Evolutionary conservation across 1,140 invertebrate genomes (phyloP).

Genomic region (Piezodorus guildinii): DNA sequence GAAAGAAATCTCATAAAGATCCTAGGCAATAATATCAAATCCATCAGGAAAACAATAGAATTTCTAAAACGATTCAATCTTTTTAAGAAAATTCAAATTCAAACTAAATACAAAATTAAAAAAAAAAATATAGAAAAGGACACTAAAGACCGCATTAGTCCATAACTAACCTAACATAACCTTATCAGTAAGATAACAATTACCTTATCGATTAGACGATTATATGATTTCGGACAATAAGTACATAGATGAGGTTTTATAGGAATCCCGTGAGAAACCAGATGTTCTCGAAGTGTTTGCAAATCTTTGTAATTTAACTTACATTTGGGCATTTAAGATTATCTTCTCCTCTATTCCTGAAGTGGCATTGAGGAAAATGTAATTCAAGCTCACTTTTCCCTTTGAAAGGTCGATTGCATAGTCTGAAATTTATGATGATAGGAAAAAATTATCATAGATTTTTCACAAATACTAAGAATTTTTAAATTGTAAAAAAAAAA

Average conservation of each 20-base stretch:
- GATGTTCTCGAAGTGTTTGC: neutral
- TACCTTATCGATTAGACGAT: constrained; percentile 11
- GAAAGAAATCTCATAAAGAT: too few species aligned
- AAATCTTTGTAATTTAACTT: neutral
- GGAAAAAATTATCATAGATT: neutral
- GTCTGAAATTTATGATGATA: neutral
- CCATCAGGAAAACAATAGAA: too few species aligned
- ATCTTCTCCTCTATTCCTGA: neutral
- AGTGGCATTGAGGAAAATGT: constrained; percentile 6
- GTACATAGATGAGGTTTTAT: neutral
- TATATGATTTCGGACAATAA: constrained; percentile 3
- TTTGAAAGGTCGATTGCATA: constrained; percentile 13
- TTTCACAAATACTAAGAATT: too few species aligned
- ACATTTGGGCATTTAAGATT: neutral
- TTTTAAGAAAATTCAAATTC: too few species aligned
- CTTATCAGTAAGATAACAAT: neutral
- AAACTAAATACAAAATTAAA: too few species aligned
- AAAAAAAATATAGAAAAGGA: too few species aligned
- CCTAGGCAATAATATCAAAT: too few species aligned
- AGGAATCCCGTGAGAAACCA: neutral
- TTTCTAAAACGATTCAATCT: too few species aligned
- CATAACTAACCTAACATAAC: too few species aligned
- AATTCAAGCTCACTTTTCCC: neutral
- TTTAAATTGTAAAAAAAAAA: too few species aligned
- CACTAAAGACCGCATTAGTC: too few species aligned